phyloP scores from a whole-genome alignment of 1,140 invertebrate species.

The Hydropsyche tenuis region DNA sequence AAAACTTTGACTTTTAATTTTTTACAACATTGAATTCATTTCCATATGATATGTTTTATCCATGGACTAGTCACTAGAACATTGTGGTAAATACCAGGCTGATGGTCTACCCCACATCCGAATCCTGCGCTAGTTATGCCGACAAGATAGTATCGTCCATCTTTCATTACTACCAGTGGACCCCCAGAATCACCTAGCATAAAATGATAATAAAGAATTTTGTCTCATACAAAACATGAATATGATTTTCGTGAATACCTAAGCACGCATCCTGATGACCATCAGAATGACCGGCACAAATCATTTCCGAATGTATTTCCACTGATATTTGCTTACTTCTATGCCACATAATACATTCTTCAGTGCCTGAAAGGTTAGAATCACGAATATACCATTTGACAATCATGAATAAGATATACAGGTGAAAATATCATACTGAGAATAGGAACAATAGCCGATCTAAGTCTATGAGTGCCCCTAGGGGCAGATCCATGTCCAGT shows the following conservation, averaged over 20 bases:
- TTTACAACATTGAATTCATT: neutral
- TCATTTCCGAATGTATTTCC: slow-evolving; percentile 77
- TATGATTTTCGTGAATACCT: slow-evolving; percentile 51
- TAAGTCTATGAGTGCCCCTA: slow-evolving; percentile 79
- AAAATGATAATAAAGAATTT: slow-evolving; percentile 32
- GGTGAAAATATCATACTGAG: slow-evolving; percentile 61
- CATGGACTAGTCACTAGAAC: slow-evolving; percentile 74
- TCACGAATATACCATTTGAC: slow-evolving; percentile 29
- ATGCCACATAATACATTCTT: slow-evolving; percentile 81
- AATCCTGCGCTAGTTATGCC: slow-evolving; percentile 88
- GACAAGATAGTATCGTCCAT: slow-evolving; percentile 76
- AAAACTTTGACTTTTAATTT: no score
- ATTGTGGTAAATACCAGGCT: slow-evolving; percentile 86
- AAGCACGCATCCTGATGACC: slow-evolving; percentile 83
- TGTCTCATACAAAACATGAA: neutral
- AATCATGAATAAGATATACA: no score
- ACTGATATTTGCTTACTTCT: slow-evolving; percentile 77
- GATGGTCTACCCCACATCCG: slow-evolving; percentile 83
- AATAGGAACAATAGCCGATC: slow-evolving; percentile 81
- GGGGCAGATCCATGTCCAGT: slow-evolving; percentile 75
- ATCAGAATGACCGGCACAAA: slow-evolving; percentile 83
- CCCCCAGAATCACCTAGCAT: slow-evolving; percentile 87
- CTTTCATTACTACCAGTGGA: slow-evolving; percentile 73
- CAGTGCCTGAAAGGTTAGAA: slow-evolving; percentile 65
- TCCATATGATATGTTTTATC: slow-evolving; percentile 67